A percentile compares a stretch with the other conserved stretches of the same genome.
phyloP scores from a whole-genome alignment of 2,888 invertebrate species.

The Sclerodermus sp. region DNA sequence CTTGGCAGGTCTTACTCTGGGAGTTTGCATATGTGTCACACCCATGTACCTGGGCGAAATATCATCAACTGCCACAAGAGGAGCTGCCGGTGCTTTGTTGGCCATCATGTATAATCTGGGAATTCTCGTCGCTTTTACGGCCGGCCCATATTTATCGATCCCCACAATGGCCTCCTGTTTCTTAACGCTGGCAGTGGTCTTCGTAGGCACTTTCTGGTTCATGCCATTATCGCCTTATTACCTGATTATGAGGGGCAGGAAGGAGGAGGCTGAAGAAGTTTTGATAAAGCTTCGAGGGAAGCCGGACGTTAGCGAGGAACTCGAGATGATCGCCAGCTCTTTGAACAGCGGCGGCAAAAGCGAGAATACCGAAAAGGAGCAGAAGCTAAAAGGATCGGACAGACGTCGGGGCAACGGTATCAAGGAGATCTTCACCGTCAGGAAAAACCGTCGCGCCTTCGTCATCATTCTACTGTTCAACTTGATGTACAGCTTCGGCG shows the following conservation, averaged over 20 bases:
- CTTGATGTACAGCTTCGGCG: conserved; percentile 59
- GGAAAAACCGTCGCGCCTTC: conserved; percentile 52
- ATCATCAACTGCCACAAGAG: conserved; percentile 51
- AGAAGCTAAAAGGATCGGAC: background rate
- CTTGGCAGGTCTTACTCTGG: conserved; percentile 30
- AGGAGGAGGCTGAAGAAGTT: conserved; percentile 54
- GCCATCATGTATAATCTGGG: conserved; percentile 60
- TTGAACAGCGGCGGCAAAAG: conserved; percentile 11
- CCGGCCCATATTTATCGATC: conserved; percentile 40
- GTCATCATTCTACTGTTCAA: conserved; percentile 54
- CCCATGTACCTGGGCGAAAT: conserved; percentile 41
- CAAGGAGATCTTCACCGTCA: conserved; percentile 31
- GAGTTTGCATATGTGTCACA: conserved; percentile 25
- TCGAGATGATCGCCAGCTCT: conserved; percentile 31
- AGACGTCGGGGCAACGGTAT: conserved; percentile 17
- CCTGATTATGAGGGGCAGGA: conserved; percentile 38
- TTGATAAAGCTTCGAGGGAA: conserved; percentile 58
- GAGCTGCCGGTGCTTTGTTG: conserved; percentile 65
- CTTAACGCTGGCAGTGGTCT: conserved; percentile 45
- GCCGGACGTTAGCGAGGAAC: conserved; percentile 61
- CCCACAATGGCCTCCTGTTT: conserved; percentile 35
- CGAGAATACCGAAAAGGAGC: background rate
- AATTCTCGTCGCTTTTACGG: conserved; percentile 36
- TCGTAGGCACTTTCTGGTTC: conserved; percentile 48
- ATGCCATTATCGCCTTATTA: conserved; percentile 62